These are phyloP conservation scores for Drosophila grimshawi DNA, from an alignment of 1,140 invertebrate genomes.

Conservation along the genomic window DNA sequence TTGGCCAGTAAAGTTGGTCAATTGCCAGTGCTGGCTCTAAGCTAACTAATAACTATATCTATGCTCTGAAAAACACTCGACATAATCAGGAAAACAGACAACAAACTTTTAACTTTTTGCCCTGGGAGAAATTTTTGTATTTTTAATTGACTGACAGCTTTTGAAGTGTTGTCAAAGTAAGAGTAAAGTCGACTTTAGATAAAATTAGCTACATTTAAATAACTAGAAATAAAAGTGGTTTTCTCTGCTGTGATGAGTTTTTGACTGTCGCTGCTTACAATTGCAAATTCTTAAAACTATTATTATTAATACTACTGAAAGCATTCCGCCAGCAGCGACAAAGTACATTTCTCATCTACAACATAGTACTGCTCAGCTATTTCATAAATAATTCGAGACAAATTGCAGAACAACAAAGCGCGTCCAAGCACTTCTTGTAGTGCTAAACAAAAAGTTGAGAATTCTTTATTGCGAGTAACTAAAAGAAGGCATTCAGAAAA, in stretches of 20 bases:
- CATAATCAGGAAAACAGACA: conserved; percentile 65
- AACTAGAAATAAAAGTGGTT: conserved; percentile 40
- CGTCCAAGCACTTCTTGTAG: conserved; percentile 15
- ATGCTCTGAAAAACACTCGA: conserved; percentile 26
- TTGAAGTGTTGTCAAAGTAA: conserved; percentile 45
- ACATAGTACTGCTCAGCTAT: conserved; percentile 41
- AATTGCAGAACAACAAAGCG: conserved; percentile 48
- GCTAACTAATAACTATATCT: conserved; percentile 43
- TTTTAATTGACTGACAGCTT: conserved; percentile 47
- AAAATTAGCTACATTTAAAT: conserved; percentile 57
- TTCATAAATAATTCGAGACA: conserved; percentile 76
- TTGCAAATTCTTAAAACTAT: conserved; percentile 60
- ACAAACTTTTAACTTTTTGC: conserved; percentile 53
- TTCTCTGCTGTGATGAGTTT: conserved; percentile 5
- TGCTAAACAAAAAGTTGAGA: conserved; percentile 49
- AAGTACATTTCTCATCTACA: conserved; percentile 38
- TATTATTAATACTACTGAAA: conserved; percentile 29
- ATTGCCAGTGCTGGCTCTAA: conserved; percentile 25
- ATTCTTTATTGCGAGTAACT: conserved; percentile 57
- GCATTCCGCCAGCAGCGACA: conserved; percentile 28
- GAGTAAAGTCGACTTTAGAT: conserved; percentile 44
- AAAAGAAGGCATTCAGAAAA: conserved; percentile 37
- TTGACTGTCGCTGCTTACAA: conserved; percentile 15
- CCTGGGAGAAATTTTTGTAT: conserved; percentile 23
- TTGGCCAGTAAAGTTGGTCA: conserved; percentile 50